Percentiles rank a stretch among this genome's conserved stretches.
phyloP scores from a whole-genome alignment of 2,888 invertebrate genomes.

The Catocala sponsa region DNA sequence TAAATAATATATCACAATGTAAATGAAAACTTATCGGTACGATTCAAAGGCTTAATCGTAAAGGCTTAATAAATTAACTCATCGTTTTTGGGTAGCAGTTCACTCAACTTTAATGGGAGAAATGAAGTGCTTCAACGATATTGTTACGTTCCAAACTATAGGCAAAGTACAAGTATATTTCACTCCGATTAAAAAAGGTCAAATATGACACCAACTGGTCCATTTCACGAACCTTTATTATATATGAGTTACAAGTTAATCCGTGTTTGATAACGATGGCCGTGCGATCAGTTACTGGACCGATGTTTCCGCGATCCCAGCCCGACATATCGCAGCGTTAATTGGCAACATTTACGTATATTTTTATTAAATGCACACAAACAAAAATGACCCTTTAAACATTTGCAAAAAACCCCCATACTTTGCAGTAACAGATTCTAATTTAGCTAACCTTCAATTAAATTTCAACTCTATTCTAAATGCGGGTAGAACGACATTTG shows the following conservation, averaged over 20 bases:
- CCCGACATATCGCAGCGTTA: conserved; percentile 29
- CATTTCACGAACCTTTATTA: conserved; percentile 19
- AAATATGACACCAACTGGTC: conserved; percentile 4
- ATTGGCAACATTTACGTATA: conserved; percentile 43
- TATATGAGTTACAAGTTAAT: conserved; percentile 17
- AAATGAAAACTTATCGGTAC: not conserved
- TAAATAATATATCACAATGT: not conserved
- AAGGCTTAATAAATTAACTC: too few species aligned
- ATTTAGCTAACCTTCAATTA: conserved; percentile 47
- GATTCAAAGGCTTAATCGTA: not conserved
- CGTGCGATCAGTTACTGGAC: conserved; percentile 15
- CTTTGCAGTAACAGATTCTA: conserved; percentile 56
- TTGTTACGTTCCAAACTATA: conserved; percentile 6
- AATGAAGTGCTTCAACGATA: conserved; percentile 5
- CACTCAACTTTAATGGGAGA: not conserved
- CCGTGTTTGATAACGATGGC: conserved; percentile 19
- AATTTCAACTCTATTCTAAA: conserved; percentile 57
- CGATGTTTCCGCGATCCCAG: conserved; percentile 23
- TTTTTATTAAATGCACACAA: conserved; percentile 52
- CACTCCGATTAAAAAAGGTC: conserved; percentile 10
- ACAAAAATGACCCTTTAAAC: conserved; percentile 48
- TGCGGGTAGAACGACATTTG: conserved; percentile 44
- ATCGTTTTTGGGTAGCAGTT: not conserved
- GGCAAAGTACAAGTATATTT: not conserved
- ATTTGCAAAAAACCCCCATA: conserved; percentile 53